Base-by-base conservation (phyloP, 2,797 vertebrate genomes). In the Poeciliopsis infans region DNA sequence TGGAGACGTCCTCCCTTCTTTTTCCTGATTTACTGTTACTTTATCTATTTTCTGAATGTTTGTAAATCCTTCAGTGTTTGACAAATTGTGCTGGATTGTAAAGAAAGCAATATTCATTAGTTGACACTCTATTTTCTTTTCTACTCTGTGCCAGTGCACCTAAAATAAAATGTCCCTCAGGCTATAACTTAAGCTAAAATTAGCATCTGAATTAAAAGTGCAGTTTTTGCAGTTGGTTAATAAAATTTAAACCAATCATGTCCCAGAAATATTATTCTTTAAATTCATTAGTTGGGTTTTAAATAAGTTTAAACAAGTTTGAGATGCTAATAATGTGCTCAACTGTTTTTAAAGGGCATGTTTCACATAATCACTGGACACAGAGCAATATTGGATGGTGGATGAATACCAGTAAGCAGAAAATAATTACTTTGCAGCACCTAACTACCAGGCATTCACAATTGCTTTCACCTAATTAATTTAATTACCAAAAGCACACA, bases 1-100 rank as follows among this genome's bases (percentile, higher is more conserved):
- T 78, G 66, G 45, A 80, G 49, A 45, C 75, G 78, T 79, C 86
- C 84, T 86, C 83, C 87, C 81, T 31, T 51, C 85, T 82, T 83
- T 45, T 79, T 80, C 80, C 76, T 91, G 92, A 94, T 94, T 93
- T 93, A 93, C 88, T 64, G 82, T 89, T 74, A 73, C 87, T 91
- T 92, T 89, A 80, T 83, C 78, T 79, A 79, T 92, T 92, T 88
- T 80, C 89, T 86, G 83, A 87, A 89, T 83, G 84, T 87, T 92
- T 80, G 86, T 79, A 82, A 92, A 87, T 81, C 80, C 90, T 88
- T 75, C 59, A 72, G 74, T 59, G 77, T 83, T 87, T 79, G 83
- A 81, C 91, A 92, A 92, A 91, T 64, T 92, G 86, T 90, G 88
- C 79, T 76, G 72, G 45, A 68, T 72, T 45, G 25, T 82, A 87